These are phyloP conservation scores for Ailuropoda melanoleuca DNA, from an alignment of 2,113 vertebrate genomes.

Conservation along the genomic window DNA sequence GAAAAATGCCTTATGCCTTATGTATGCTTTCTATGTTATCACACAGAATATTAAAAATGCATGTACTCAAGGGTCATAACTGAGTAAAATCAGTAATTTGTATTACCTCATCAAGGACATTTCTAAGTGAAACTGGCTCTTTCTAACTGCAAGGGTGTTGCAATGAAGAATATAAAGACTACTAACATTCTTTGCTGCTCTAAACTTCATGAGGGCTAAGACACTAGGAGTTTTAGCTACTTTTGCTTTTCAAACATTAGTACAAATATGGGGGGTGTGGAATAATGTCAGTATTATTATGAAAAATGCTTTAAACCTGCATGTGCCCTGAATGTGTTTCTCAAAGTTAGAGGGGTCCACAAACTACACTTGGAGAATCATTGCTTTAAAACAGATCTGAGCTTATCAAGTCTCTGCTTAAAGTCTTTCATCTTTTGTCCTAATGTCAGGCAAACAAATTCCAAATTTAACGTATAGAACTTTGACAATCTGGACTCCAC, in stretches of 20 bases:
- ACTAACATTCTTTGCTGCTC: rapidly evolving
- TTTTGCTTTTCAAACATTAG: not conserved
- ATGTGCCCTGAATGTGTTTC: not conserved
- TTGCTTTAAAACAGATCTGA: not conserved
- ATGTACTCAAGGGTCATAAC: not conserved
- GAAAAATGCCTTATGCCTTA: not conserved
- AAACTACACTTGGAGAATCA: not conserved
- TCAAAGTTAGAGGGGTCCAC: not conserved
- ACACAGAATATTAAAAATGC: not conserved
- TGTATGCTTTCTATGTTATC: not conserved
- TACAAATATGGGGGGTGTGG: not conserved
- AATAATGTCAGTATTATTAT: not conserved
- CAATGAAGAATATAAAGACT: not conserved
- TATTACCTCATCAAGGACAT: not conserved
- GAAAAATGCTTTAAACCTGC: not conserved
- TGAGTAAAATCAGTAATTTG: not conserved
- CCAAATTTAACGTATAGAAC: not conserved
- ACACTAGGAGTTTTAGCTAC: not conserved
- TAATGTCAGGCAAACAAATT: not conserved
- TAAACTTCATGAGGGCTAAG: not conserved
- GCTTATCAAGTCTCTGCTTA: not conserved
- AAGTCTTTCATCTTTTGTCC: not conserved
- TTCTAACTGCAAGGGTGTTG: not conserved
- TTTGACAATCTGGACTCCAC: not conserved
- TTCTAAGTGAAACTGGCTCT: not conserved